Percentiles rank a stretch among this genome's conserved stretches.
Evolutionary conservation across 2,797 vertebrate species (phyloP).

Genomic region (Iguana delicatissima): DNA sequence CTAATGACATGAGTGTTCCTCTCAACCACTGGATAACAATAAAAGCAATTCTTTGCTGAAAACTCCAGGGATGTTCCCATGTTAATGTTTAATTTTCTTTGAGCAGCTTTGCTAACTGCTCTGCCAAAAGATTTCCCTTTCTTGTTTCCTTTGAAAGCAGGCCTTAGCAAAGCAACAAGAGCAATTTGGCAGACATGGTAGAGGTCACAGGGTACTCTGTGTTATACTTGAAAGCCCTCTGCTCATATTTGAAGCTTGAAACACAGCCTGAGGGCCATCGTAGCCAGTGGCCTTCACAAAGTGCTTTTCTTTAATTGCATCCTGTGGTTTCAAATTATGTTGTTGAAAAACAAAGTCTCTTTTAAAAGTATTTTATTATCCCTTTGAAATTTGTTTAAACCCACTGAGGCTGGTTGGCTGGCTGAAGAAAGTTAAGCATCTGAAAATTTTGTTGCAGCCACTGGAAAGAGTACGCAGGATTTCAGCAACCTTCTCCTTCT

Average conservation of each 20-base stretch:
- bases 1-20: not conserved
- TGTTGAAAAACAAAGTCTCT: slow-evolving; percentile 11
- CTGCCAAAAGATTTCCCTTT: slow-evolving; percentile 10
- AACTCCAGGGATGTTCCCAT: not conserved
- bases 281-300: not conserved
- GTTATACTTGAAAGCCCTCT: slow-evolving; percentile 8
- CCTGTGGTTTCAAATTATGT: slow-evolving; percentile 10
- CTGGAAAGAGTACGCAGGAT: not conserved
- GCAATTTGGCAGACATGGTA: not conserved
- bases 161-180: slow-evolving; percentile 25
- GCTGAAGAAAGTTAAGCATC: not conserved
- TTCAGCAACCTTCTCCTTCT: not conserved
- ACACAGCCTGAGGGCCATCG: not conserved
- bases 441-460: not conserved
- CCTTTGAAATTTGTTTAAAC: not conserved
- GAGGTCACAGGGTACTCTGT: not conserved
- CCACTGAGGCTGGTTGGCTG: not conserved
- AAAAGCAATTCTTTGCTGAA: slow-evolving; percentile 48
- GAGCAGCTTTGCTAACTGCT: slow-evolving; percentile 31
- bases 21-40: not conserved
- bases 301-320: slow-evolving; percentile 26
- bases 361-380: slow-evolving; percentile 9
- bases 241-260: not conserved
- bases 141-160: not conserved
- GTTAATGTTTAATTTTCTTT: slow-evolving; percentile 34